A percentile compares a stretch with the other conserved stretches of the same genome.
These are phyloP conservation scores for Euwallacea fornicatus DNA, from an alignment of 1,140 invertebrate species.

Conservation along the genomic window DNA sequence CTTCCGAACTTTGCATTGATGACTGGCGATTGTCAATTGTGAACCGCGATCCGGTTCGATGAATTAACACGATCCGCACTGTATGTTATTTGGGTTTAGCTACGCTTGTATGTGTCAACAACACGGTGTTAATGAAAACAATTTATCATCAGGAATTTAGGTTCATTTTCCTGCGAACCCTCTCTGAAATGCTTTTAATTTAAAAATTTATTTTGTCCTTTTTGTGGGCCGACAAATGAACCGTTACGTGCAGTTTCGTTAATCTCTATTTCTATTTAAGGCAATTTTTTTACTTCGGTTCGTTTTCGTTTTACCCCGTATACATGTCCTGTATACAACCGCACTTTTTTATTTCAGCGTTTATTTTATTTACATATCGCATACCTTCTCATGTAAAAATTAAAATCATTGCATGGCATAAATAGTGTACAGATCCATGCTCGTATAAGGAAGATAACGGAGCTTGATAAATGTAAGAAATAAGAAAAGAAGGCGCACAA, in stretches of 20 bases:
- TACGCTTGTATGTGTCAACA: constrained; percentile 17
- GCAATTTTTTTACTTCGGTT: not conserved
- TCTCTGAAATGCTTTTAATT: not conserved
- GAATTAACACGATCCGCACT: constrained; percentile 15
- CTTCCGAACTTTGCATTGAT: constrained; percentile 2
- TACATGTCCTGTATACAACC: too few relatives aligned
- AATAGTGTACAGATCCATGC: not conserved
- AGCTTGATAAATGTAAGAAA: too few relatives aligned
- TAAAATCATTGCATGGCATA: too few relatives aligned
- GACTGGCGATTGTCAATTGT: constrained; percentile 8
- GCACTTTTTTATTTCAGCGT: too few relatives aligned
- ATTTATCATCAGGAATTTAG: constrained; percentile 12
- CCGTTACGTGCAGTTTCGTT: constrained; percentile 1
- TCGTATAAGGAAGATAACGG: too few relatives aligned
- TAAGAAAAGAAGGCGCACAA: not conserved
- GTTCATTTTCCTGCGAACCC: not conserved
- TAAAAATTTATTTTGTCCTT: not conserved
- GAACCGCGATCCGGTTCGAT: constrained; percentile 1
- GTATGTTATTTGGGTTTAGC: constrained; percentile 11
- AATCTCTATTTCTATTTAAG: not conserved
- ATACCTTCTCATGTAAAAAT: too few relatives aligned
- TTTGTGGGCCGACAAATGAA: not conserved
- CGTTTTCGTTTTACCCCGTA: not conserved
- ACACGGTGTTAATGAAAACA: constrained; percentile 14
- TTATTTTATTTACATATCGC: too few relatives aligned